phyloP scores from a whole-genome alignment of 2,113 vertebrate species.

The Myotis lucifugus region DNA sequence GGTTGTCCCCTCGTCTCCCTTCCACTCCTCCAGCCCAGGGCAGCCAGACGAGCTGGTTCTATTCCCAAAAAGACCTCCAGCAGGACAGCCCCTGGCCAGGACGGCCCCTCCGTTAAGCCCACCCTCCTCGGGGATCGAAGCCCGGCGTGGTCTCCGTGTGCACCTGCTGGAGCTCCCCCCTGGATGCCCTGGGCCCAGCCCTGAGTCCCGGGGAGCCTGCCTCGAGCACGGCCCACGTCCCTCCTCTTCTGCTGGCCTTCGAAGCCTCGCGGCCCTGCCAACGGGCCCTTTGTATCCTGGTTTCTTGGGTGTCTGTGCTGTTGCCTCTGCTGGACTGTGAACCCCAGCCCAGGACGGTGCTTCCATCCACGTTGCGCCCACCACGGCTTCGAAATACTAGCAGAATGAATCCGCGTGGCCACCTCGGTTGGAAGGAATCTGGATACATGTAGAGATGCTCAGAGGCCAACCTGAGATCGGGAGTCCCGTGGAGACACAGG shows the following conservation, averaged over 20 bases:
- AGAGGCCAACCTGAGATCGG: neutral
- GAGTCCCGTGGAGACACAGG: neutral
- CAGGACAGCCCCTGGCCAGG: neutral
- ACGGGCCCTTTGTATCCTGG: neutral
- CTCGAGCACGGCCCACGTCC: accelerated
- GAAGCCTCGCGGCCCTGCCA: neutral
- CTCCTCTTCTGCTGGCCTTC: neutral
- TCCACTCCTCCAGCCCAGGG: neutral
- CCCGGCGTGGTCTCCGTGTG: accelerated
- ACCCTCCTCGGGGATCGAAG: accelerated
- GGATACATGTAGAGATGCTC: neutral
- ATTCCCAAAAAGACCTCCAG: neutral
- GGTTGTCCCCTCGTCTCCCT: neutral
- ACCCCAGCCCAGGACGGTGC: no score
- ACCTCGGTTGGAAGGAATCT: neutral
- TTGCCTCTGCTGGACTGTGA: neutral
- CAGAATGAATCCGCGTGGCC: accelerated
- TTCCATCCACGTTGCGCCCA: accelerated
- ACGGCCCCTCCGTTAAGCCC: neutral
- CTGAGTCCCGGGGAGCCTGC: neutral
- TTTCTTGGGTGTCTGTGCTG: accelerated
- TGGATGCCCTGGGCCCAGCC: neutral
- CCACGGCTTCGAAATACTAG: accelerated
- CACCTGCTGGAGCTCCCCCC: neutral
- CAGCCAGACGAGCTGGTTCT: neutral